Evolutionary conservation across 2,888 invertebrate species (phyloP).

Genomic region (Amphipyra tragopoginis): DNA sequence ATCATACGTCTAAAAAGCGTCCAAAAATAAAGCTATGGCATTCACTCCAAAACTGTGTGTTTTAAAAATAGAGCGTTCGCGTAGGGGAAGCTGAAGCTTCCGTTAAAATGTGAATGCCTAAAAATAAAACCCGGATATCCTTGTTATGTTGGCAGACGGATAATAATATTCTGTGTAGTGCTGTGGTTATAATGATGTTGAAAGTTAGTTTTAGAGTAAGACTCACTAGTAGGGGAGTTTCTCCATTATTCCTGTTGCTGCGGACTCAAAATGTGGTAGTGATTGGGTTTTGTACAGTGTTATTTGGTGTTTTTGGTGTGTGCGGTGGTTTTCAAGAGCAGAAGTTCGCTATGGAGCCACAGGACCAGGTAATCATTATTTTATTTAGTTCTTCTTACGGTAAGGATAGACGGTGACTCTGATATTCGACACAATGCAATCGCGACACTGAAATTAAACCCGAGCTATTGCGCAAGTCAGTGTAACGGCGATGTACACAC

Average conservation of each 20-base stretch:
- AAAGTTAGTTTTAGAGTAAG: conserved; percentile 71
- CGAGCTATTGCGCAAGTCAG: too few species aligned
- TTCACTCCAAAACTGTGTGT: conserved; percentile 62
- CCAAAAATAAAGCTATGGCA: conserved; percentile 80
- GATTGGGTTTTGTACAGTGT: conserved; percentile 62
- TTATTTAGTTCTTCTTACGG: background rate
- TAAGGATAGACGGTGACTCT: too few species aligned
- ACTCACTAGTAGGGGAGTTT: conserved; percentile 80
- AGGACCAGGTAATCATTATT: conserved; percentile 91
- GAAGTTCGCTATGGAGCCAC: conserved; percentile 97
- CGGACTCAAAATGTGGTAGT: conserved; percentile 74
- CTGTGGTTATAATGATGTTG: conserved; percentile 68
- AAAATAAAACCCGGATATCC: conserved; percentile 76
- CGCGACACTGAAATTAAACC: too few species aligned
- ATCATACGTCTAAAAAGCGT: conserved; percentile 66
- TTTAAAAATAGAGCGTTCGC: conserved; percentile 70
- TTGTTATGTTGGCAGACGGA: conserved; percentile 69
- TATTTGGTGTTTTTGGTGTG: conserved; percentile 76
- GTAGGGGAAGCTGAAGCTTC: conserved; percentile 75
- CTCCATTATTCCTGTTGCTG: conserved; percentile 79
- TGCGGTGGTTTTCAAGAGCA: conserved; percentile 90
- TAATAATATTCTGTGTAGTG: conserved; percentile 50
- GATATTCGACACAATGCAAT: too few species aligned
- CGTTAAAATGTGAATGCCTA: conserved; percentile 81
- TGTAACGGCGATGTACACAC: too few species aligned